A percentile compares a stretch with the other conserved stretches of the same genome.
These are phyloP conservation scores for Hemiprocne comata DNA, from an alignment of 2,113 vertebrate species.

Conservation along the genomic window DNA sequence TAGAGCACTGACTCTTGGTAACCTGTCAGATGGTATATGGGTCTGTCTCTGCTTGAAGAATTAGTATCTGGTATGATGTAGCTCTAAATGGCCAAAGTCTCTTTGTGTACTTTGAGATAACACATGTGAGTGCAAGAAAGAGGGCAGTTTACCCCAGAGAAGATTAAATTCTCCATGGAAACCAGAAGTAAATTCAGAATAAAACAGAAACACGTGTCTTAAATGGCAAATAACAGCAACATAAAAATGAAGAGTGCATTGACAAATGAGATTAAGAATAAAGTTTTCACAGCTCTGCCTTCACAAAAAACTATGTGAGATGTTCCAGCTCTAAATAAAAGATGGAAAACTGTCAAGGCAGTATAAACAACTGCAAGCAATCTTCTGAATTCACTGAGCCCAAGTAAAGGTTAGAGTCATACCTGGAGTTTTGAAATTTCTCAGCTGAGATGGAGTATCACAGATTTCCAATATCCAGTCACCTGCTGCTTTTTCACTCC, in stretches of 20 bases:
- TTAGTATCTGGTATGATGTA: background rate
- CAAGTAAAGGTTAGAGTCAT: background rate
- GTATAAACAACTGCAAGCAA: background rate
- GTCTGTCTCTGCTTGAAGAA: background rate
- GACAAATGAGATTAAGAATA: background rate
- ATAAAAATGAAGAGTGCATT: background rate
- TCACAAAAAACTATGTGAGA: background rate
- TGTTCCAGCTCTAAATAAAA: background rate
- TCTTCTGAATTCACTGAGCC: background rate
- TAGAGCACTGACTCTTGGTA: background rate
- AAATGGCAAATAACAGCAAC: background rate
- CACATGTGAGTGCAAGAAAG: background rate
- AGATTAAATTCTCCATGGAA: background rate
- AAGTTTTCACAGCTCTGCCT: background rate
- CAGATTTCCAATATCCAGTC: conserved; percentile 98
- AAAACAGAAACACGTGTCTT: background rate
- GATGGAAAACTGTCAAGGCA: background rate
- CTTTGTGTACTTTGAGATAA: background rate
- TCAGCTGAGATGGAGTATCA: conserved; percentile 94
- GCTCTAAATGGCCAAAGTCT: background rate
- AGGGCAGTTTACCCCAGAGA: background rate
- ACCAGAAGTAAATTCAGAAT: background rate
- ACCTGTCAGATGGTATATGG: background rate
- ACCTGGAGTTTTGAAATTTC: conserved; percentile 98
- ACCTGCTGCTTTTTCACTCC: conserved; percentile 95